Evolutionary conservation across 2,888 invertebrate genomes (phyloP), one percentile per base, ranked within the genome.

Genomic region (Chrysina gloriosa): DNA sequence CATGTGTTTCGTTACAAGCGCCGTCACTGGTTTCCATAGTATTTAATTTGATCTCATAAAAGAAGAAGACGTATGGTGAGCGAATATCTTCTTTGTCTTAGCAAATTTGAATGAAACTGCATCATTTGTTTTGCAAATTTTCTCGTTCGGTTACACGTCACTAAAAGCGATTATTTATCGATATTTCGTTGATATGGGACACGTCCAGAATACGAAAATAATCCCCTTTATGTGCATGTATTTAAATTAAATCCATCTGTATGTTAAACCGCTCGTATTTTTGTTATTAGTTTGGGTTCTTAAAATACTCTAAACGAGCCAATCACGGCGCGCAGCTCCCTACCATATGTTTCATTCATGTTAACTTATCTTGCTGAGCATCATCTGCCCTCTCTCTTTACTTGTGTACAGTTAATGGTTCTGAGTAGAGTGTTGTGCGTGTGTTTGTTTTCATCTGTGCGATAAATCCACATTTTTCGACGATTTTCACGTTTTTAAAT

Each of bases 311-410:
- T 63, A 56, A 56, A 65, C 52, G 65, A 27, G 36, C 68, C 68
- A 68, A 68, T 68, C 68, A 48, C 64, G 19, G 34, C 50, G 21
- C 65, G 58, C 50, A 31, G 63, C 66, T 66, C 61, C 63, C 66
- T 63, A 61, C 69, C 69, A 69, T 48, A 52, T 45, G 70, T 71
- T 80, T 79, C 80, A 79, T 80, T 81, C 80, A 80, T 78, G 70
- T 66, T 71, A 65, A 73, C 75, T 77, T 77, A 78, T 78, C 79
- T 78, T 73, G 70, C 74, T 74, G 73, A 78, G 79, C 78, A 77
- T 75, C 77, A 74, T 75, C 72, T 70, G 65, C 75, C 72, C 72
- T 79, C 79, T 78, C 76, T 76, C 74, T 79, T 75, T 76, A 76
- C 73, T 74, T 76, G 76, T 74, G 72, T 73, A 71, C 73, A 73